Conservation (phyloP, 1,140 invertebrate genomes). For the Goniozus legneri region DNA sequence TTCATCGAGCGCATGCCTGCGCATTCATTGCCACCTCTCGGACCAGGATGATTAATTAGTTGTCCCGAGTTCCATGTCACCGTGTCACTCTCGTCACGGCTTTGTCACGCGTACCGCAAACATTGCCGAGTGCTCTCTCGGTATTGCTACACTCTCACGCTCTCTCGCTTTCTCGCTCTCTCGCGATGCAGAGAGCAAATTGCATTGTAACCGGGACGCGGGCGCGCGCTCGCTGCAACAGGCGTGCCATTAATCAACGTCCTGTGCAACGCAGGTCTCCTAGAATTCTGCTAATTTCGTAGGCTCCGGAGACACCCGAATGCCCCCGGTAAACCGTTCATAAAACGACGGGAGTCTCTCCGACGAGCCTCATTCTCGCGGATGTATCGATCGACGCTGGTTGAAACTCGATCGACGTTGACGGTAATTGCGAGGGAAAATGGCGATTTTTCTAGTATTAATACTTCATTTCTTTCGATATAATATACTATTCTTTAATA, state of each 20-base stretch:
- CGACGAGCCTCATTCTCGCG: too few species aligned
- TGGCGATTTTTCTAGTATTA: too few species aligned
- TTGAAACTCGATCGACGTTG: too few species aligned
- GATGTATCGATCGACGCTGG: too few species aligned
- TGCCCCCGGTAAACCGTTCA: too few species aligned
- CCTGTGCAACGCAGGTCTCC: conserved; percentile 38
- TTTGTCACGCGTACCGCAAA: conserved; percentile 52
- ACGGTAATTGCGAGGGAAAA: too few species aligned
- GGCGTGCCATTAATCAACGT: conserved; percentile 56
- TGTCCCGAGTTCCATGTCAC: conserved; percentile 52
- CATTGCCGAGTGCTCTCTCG: conserved; percentile 18
- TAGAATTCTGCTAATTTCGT: conserved; percentile 48
- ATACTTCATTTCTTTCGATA: too few species aligned
- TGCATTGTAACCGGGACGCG: conserved; percentile 53
- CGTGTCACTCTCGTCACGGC: conserved; percentile 54
- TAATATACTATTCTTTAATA: too few species aligned
- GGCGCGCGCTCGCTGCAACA: too few species aligned
- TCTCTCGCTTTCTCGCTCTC: conserved; percentile 6
- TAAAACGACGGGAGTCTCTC: too few species aligned
- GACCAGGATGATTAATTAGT: conserved; percentile 55
- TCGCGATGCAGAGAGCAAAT: conserved; percentile 39
- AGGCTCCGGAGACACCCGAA: conserved; percentile 20
- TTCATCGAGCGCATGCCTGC: conserved; percentile 33
- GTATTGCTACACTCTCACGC: conserved; percentile 5
- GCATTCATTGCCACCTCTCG: conserved; percentile 42